phyloP scores from a whole-genome alignment of 2,888 invertebrate genomes.

The Catocala fraxini region DNA sequence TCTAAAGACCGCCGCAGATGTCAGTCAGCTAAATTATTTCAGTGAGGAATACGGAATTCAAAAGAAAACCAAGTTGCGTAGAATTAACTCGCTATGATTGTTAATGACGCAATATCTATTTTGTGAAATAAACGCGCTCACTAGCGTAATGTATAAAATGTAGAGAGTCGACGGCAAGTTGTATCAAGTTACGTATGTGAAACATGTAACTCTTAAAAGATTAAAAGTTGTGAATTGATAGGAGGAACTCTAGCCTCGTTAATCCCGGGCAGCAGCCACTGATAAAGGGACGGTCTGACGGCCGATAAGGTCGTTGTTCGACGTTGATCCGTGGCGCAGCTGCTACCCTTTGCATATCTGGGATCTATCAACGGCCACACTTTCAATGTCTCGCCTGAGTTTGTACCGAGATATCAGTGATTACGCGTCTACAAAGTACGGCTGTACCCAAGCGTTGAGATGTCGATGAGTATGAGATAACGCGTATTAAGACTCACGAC shows the following conservation, averaged over 20 bases:
- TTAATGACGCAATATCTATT: neutral
- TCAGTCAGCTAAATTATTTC: slow-evolving; percentile 22
- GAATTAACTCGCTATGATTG: slow-evolving; percentile 8
- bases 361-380: slow-evolving; percentile 16
- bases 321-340: neutral
- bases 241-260: neutral
- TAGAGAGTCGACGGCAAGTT: neutral
- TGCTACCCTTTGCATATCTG: slow-evolving; percentile 24
- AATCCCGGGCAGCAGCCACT: slow-evolving; percentile 7
- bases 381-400: neutral
- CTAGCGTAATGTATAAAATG: neutral
- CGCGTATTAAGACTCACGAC: slow-evolving; percentile 2
- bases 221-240: slow-evolving; percentile 32
- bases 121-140: no score
- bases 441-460: neutral
- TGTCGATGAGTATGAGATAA: neutral
- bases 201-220: slow-evolving; percentile 24
- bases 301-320: slow-evolving; percentile 3
- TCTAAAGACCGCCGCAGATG: slow-evolving; percentile 18
- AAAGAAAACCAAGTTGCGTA: slow-evolving; percentile 13
- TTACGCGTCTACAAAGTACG: no score
- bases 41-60: slow-evolving; percentile 10
- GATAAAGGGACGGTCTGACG: slow-evolving; percentile 23
- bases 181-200: slow-evolving; percentile 12
- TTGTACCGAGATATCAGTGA: neutral